Conservation (phyloP, 2,888 invertebrate genomes). For the Netelia inedita region DNA sequence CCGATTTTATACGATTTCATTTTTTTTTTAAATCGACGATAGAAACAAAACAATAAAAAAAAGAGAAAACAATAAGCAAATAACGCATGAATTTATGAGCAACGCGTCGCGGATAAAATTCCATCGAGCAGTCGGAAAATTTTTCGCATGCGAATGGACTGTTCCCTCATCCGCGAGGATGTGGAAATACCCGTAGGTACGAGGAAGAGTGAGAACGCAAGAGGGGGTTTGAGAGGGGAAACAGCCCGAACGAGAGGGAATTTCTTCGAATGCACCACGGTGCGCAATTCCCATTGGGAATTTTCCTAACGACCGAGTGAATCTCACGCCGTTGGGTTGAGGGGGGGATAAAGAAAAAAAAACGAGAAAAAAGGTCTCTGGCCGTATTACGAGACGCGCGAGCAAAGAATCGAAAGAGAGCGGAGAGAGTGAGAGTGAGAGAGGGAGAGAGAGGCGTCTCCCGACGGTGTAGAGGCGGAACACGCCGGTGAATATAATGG, state of each 20-base stretch:
- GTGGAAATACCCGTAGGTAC: constrained; percentile 15
- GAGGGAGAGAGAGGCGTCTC: constrained; percentile 16
- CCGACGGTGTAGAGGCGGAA: constrained; percentile 16
- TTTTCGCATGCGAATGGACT: constrained; percentile 39
- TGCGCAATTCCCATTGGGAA: constrained; percentile 44
- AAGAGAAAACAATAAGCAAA: constrained; percentile 13
- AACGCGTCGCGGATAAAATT: constrained; percentile 2
- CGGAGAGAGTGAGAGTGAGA: not conserved
- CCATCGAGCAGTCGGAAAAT: constrained; percentile 14
- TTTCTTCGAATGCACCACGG: constrained; percentile 35
- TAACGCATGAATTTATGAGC: constrained; percentile 12
- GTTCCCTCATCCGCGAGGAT: not conserved
- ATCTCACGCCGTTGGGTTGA: constrained; percentile 1
- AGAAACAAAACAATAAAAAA: not conserved
- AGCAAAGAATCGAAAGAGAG: constrained; percentile 41
- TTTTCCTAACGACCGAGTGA: constrained; percentile 61
- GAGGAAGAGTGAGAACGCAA: constrained; percentile 4
- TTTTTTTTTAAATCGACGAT: no score
- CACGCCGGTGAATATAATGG: constrained; percentile 44
- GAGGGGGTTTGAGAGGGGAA: not conserved
- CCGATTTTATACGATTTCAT: no score
- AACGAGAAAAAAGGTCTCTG: constrained; percentile 10
- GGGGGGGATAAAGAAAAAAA: not conserved
- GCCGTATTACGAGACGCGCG: constrained; percentile 23
- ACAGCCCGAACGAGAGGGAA: constrained; percentile 6